A percentile compares a stretch with the other conserved stretches of the same genome.
These are phyloP conservation scores for Thomomys bottae DNA, from an alignment of 2,113 vertebrate genomes.

Conservation along the genomic window DNA sequence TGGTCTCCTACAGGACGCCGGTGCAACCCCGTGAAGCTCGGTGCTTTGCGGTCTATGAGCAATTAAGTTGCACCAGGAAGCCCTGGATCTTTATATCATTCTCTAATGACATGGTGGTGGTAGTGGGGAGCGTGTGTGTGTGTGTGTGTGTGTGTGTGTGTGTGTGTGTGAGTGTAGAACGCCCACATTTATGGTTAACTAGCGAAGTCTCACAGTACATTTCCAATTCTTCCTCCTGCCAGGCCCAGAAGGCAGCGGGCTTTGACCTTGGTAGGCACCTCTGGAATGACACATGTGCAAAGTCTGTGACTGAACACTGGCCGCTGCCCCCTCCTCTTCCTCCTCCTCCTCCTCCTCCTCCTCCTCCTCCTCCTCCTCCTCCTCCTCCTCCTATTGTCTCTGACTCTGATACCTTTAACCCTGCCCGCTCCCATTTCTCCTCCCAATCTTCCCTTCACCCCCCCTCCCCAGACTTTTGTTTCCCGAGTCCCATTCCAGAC, in stretches of 20 bases:
- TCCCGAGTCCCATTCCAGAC: conserved; percentile 67
- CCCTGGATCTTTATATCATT: conserved; percentile 79
- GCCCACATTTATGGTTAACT: conserved; percentile 78
- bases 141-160: not conserved
- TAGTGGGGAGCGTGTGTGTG: not conserved
- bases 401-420: conserved; percentile 74
- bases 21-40: conserved; percentile 71
- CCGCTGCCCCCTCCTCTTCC: conserved; percentile 42
- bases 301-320: conserved; percentile 45
- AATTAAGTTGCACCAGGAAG: conserved; percentile 84
- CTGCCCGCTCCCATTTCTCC: not conserved
- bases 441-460: not conserved
- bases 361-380: conserved; percentile 49
- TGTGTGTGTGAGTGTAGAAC: not conserved
- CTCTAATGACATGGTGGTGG: conserved; percentile 74
- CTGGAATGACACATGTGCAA: conserved; percentile 72
- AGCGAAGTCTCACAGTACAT: conserved; percentile 77
- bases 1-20: conserved; percentile 75
- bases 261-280: conserved; percentile 64
- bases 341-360: conserved; percentile 48
- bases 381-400: conserved; percentile 50
- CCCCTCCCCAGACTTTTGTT: conserved; percentile 65
- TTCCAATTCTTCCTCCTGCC: conserved; percentile 75
- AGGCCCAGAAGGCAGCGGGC: conserved; percentile 57
- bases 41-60: conserved; percentile 81